Evolutionary conservation across 1,140 invertebrate genomes (phyloP), one percentile per base, ranked within the genome.

Genomic region (Phenacoccus solenopsis): DNA sequence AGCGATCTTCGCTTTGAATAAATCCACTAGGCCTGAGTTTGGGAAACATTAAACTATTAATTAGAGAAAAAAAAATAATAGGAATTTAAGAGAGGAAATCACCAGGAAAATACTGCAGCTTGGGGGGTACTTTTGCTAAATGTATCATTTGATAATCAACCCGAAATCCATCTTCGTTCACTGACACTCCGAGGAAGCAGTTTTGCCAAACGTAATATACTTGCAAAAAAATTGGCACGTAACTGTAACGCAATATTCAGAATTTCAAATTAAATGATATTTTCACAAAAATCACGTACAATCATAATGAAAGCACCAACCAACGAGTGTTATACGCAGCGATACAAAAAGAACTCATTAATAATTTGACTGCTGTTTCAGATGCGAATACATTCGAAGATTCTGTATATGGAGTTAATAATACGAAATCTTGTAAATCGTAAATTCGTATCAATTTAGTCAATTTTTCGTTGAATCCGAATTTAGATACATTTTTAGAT

Each of bases 71-170:
- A 73, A 75, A 38, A 28, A 30, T 21, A 27, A 67, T 20, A 28
- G 57, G 30, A 56, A 32, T 32, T 32, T 13, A 32, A 32, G 5
- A 32, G 30, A 59, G 7, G 56, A 9, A 69, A 69, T 67, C 76
- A 82, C 86, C 87, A 75, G 87, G 87, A 0, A 97, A 81, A 80
- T 95, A 89, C 72, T 86, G 87, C 75, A 87, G 94, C 74, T 93
- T 88, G 38, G 83, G 81, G n/a, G 92, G 91, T 70, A 89, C 83
- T 75, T 85, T 85, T 76, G 88, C 88, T 38, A 97, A 81, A 77
- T 95, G 91, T 70, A 94, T 88, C 83, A 95, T 92, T 75, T 96
- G 89, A 79, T 92, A 94, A 76, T 88, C 87, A 25, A 88, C 87
- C 72, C 88, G 84, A 9, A 88, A 82, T 67, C 87, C 87, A 25